phyloP scores from a whole-genome alignment of 23 tunicate species.

The Aplidium turbinatum region DNA sequence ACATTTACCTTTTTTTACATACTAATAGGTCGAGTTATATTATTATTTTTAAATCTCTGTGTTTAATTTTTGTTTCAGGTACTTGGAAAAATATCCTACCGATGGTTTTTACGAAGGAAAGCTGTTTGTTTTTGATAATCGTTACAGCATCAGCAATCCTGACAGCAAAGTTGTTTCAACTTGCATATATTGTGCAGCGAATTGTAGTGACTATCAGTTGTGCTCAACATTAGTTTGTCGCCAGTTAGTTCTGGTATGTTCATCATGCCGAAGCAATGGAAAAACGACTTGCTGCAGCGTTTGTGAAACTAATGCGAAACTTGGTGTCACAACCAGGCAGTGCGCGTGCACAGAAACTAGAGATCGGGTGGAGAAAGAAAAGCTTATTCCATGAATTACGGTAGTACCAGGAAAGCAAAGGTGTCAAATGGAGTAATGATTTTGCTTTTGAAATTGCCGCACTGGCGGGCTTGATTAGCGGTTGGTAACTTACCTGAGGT shows the following conservation, averaged over 20 bases:
- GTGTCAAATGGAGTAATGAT: no score
- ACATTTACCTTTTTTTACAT: no score
- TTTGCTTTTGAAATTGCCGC: no score
- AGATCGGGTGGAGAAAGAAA: no score
- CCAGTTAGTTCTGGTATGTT: constrained; percentile 70
- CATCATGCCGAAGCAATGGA: constrained; percentile 27
- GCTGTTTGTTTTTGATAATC: constrained; percentile 83
- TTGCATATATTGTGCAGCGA: constrained; percentile 50
- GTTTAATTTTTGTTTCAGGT: constrained; percentile 52
- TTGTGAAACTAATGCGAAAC: constrained; percentile 30
- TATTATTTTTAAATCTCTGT: no score
- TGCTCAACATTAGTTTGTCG: constrained; percentile 47
- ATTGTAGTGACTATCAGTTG: constrained; percentile 45
- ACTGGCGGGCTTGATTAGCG: no score
- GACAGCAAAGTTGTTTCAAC: constrained; percentile 29
- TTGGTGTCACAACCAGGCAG: background rate
- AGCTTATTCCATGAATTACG: no score
- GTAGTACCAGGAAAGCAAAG: no score
- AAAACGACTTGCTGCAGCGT: constrained; percentile 38
- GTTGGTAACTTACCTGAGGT: no score
- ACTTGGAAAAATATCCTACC: constrained; percentile 82
- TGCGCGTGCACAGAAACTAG: constrained; percentile 50
- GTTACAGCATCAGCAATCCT: constrained; percentile 48
- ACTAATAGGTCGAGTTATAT: no score
- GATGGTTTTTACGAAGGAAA: constrained; percentile 71